A percentile compares a stretch with the other conserved stretches of the same genome.
These are phyloP conservation scores for Ginglymostoma cirratum DNA, from an alignment of 2,113 vertebrate species.

Conservation along the genomic window DNA sequence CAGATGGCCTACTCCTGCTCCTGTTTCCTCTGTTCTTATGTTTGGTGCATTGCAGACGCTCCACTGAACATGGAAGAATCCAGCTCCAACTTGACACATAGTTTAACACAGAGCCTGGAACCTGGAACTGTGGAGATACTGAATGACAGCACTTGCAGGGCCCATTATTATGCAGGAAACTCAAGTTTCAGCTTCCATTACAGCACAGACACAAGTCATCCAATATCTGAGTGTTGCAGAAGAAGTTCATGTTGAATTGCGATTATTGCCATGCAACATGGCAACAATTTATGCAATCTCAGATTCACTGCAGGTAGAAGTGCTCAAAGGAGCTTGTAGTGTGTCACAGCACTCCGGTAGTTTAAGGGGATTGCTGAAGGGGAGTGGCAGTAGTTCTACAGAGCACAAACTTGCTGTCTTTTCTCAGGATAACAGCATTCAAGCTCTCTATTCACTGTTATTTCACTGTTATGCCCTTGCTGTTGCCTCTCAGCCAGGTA, in stretches of 20 bases:
- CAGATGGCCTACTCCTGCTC: no score
- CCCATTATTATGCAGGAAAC: neutral
- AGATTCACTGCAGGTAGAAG: neutral
- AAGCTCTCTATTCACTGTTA: neutral
- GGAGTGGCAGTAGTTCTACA: neutral
- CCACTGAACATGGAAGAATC: neutral
- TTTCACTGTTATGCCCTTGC: neutral
- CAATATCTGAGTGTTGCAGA: neutral
- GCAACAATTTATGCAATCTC: neutral
- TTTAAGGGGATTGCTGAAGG: neutral
- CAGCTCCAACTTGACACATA: neutral
- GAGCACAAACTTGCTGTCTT: neutral
- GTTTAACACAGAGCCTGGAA: neutral
- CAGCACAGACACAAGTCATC: neutral
- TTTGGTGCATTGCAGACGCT: neutral
- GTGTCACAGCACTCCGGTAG: neutral
- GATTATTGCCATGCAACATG: neutral
- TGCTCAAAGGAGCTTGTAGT: neutral
- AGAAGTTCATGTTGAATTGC: neutral
- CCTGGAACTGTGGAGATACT: neutral
- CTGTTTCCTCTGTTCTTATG: neutral
- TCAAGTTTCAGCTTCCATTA: neutral
- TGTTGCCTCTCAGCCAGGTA: neutral
- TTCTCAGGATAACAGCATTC: neutral
- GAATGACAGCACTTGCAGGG: neutral